Percentiles rank a stretch among this genome's conserved stretches.
phyloP scores from a whole-genome alignment of 2,113 vertebrate genomes.

The Chinchilla lanigera region DNA sequence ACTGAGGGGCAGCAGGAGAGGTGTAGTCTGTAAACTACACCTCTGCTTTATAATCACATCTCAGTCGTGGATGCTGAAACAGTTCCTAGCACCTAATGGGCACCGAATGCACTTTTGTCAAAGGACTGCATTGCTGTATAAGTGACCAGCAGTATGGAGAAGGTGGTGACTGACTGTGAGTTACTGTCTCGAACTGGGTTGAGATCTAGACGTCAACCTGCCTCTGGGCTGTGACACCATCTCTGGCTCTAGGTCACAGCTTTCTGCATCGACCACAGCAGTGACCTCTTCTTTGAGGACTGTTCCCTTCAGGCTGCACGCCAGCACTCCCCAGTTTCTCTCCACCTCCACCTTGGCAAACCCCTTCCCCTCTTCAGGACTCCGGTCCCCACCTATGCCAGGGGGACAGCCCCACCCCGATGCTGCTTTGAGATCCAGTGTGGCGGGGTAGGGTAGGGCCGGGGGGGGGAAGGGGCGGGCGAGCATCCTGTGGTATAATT shows the following conservation, averaged over 20 bases:
- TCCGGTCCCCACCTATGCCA: slow-evolving; percentile 58
- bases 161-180: not conserved
- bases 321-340: slow-evolving; percentile 41
- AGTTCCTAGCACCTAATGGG: not conserved
- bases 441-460: slow-evolving; percentile 61
- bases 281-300: not conserved
- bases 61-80: not conserved
- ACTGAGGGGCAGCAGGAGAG: not conserved
- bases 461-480: slow-evolving; percentile 51
- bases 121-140: not conserved
- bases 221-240: not conserved
- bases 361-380: slow-evolving; percentile 60
- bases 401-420: slow-evolving; percentile 64
- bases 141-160: not conserved
- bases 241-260: not conserved
- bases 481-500: slow-evolving; percentile 70
- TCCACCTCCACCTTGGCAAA: slow-evolving; percentile 27
- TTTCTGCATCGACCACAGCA: not conserved
- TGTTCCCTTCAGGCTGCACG: slow-evolving; percentile 32
- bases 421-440: slow-evolving; percentile 74
- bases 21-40: not conserved
- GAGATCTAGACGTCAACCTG: not conserved
- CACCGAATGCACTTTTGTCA: not conserved
- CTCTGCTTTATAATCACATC: not conserved
- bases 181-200: not conserved